phyloP scores from a whole-genome alignment of 2,888 invertebrate species.

The Drosophila helvetica region DNA sequence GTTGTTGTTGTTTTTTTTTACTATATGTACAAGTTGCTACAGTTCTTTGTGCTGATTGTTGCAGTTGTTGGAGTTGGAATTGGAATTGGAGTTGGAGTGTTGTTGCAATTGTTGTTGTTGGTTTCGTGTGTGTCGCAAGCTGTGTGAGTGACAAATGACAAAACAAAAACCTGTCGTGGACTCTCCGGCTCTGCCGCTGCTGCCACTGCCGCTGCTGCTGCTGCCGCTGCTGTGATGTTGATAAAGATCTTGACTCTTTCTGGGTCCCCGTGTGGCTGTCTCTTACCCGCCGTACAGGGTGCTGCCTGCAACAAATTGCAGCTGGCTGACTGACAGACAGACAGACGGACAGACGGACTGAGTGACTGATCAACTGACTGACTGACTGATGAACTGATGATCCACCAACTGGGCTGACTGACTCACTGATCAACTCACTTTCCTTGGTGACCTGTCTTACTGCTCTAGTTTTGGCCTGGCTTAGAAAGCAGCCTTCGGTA shows the following conservation, averaged over 20 bases:
- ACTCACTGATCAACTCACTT: conserved; percentile 12
- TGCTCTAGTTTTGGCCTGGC: conserved; percentile 62
- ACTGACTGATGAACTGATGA: neutral
- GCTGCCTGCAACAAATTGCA: conserved; percentile 74
- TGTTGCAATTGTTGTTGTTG: conserved; percentile 45
- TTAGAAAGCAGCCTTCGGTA: conserved; percentile 65
- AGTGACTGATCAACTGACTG: conserved; percentile 26
- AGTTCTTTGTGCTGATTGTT: conserved; percentile 65
- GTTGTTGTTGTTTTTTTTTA: conserved; percentile 43
- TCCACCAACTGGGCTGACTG: neutral
- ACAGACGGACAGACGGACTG: conserved; percentile 18
- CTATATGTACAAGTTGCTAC: conserved; percentile 1
- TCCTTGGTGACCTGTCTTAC: conserved; percentile 55
- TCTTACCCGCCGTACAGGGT: conserved; percentile 65
- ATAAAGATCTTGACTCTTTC: conserved; percentile 69
- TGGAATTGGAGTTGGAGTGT: too few relatives aligned
- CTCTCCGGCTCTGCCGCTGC: conserved; percentile 44
- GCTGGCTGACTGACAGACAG: conserved; percentile 49
- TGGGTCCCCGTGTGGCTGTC: conserved; percentile 31
- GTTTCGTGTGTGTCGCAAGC: conserved; percentile 73
- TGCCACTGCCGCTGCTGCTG: conserved; percentile 18
- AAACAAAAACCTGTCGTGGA: conserved; percentile 84
- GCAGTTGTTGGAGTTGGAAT: conserved; percentile 59
- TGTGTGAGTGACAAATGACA: conserved; percentile 84
- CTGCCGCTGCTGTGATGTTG: conserved; percentile 56